phyloP scores from a whole-genome alignment of 2,888 invertebrate species.

The Pyrrhosoma nymphula region DNA sequence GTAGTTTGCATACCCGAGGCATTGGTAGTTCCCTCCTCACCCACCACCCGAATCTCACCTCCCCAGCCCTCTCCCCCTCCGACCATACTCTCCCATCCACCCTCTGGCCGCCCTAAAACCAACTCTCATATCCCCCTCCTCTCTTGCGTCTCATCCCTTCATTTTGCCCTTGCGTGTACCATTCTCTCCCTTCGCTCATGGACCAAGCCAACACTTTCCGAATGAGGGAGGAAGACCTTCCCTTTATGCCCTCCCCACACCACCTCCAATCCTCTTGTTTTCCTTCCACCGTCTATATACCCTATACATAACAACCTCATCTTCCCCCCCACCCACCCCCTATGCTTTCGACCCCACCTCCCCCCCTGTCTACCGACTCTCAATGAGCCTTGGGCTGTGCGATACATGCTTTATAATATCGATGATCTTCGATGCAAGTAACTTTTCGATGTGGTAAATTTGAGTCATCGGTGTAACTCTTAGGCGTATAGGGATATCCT shows the following conservation, averaged over 20 bases:
- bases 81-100: too few relatives aligned
- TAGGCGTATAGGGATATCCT: too few relatives aligned
- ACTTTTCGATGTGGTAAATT: too few relatives aligned
- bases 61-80: neutral
- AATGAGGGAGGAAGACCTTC: neutral
- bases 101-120: neutral
- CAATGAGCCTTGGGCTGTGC: neutral
- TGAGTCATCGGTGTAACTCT: too few relatives aligned
- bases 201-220: slow-evolving; percentile 26
- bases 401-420: neutral
- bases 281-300: slow-evolving; percentile 17
- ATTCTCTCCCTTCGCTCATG: slow-evolving; percentile 18
- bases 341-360: neutral
- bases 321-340: neutral
- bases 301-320: slow-evolving; percentile 43
- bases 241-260: neutral
- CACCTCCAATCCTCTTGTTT: slow-evolving; percentile 42
- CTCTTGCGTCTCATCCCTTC: neutral
- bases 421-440: neutral
- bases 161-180: neutral
- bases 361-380: neutral
- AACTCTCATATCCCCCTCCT: neutral
- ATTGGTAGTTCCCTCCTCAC: neutral
- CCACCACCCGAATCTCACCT: neutral
- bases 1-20: slow-evolving; percentile 52